These are phyloP conservation scores for Autographa gamma DNA, from an alignment of 2,888 invertebrate genomes.

Conservation along the genomic window DNA sequence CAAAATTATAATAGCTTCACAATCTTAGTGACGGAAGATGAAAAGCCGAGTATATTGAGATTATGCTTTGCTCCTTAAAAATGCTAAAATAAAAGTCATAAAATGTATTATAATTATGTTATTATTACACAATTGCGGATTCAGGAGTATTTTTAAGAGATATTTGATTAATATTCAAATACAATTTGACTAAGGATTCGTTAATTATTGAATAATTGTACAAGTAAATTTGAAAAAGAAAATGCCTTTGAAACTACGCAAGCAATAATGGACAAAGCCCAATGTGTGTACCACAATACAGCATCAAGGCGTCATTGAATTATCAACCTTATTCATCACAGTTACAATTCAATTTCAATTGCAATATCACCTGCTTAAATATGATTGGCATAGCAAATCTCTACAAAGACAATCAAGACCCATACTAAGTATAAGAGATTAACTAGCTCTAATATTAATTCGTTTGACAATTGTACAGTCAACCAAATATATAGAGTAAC, in stretches of 20 bases:
- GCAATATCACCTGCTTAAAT: neutral
- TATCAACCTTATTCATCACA: neutral
- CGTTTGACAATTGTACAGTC: neutral
- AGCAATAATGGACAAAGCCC: neutral
- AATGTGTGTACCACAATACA: neutral
- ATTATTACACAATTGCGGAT: too few species aligned
- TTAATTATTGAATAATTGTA: too few species aligned
- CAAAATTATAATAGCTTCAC: too few species aligned
- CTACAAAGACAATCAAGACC: neutral
- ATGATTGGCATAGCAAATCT: slow-evolving; percentile 4
- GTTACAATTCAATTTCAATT: neutral
- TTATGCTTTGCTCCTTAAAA: too few species aligned
- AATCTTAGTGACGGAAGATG: too few species aligned
- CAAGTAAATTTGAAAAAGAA: too few species aligned
- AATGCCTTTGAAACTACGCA: neutral
- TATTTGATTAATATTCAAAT: too few species aligned
- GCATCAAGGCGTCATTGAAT: neutral
- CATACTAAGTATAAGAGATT: slow-evolving; percentile 1
- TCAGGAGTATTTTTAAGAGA: too few species aligned
- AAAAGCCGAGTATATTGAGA: too few species aligned
- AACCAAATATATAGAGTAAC: neutral
- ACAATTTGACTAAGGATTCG: too few species aligned
- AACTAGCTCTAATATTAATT: slow-evolving; percentile 2
- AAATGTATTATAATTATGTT: too few species aligned
- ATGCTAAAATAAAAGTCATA: too few species aligned